Conservation (phyloP, 2,888 invertebrate genomes). For the Drosophila macrospina region DNA sequence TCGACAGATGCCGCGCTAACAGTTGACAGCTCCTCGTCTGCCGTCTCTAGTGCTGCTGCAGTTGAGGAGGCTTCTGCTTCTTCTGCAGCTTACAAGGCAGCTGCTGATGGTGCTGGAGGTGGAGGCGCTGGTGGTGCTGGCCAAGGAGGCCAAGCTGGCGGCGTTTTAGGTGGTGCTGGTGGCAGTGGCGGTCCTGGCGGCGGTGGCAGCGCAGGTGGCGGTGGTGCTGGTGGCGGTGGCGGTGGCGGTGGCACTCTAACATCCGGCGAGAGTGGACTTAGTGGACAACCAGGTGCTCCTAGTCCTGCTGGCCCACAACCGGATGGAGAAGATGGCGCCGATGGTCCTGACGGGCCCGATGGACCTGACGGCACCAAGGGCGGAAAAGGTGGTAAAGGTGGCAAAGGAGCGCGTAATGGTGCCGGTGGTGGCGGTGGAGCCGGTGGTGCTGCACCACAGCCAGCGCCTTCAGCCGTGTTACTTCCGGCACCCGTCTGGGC, state of each 20-base stretch:
- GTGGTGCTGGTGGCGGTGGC: slow-evolving; percentile 71
- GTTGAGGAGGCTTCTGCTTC: background rate
- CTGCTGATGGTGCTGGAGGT: slow-evolving; percentile 24
- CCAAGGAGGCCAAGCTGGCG: slow-evolving; percentile 66
- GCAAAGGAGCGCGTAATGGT: slow-evolving; percentile 75
- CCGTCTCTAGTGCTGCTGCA: background rate
- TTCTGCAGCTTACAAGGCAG: slow-evolving; percentile 35
- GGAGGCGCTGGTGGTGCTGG: slow-evolving; percentile 70
- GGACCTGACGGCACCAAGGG: slow-evolving; percentile 79
- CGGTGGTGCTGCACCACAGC: slow-evolving; percentile 66
- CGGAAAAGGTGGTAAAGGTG: slow-evolving; percentile 80
- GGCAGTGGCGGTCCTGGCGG: slow-evolving; percentile 69
- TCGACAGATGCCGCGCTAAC: background rate
- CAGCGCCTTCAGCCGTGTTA: slow-evolving; percentile 33
- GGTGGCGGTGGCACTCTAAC: slow-evolving; percentile 68
- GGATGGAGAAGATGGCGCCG: slow-evolving; percentile 74
- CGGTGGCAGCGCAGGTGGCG: slow-evolving; percentile 59
- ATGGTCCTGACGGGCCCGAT: slow-evolving; percentile 74
- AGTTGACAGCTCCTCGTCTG: slow-evolving; percentile 14
- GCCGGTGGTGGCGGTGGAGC: slow-evolving; percentile 76
- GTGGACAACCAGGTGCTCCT: slow-evolving; percentile 65
- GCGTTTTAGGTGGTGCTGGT: slow-evolving; percentile 65
- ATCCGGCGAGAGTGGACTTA: slow-evolving; percentile 65
- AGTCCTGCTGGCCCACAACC: slow-evolving; percentile 69
- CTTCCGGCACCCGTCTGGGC: slow-evolving; percentile 73